Evolutionary conservation across 2,113 vertebrate species (phyloP), one percentile per base, ranked within the genome.

Genomic region (Gavialis gangeticus): DNA sequence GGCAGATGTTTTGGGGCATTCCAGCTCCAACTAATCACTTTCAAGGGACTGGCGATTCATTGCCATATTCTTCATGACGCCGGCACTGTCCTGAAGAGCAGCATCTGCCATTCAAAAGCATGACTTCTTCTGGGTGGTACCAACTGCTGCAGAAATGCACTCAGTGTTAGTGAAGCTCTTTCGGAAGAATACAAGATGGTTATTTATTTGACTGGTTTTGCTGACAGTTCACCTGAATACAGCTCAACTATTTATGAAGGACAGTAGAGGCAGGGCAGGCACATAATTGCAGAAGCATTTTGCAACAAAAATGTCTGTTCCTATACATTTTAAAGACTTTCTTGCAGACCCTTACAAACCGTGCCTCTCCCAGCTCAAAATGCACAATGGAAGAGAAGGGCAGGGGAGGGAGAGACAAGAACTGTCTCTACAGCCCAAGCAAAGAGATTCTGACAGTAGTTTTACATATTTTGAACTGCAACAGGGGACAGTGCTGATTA

Each of bases 321-420:
- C 59, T 27, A 54, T 2, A 5, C 71, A 67, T 4, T 37, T 69
- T 85, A 82, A 83, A 67, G 5, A 57, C 82, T 81, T 94, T 87
- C 64, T 78, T 92, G 85, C 85, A 84, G 56, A 30, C 83, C 57
- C 83, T 92, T 58, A 76, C 79, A 91, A 82, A 55, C 87, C 63
- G 79, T 87, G 58, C 15, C 85, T 90, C 4, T 22, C 76, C 67
- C 88, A 63, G 34, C 62, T 84, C 78, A 54, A 57, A 92, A 86
- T 25, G 57, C 46, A 83, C 76, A 86, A 71, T 59, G 75, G 54
- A 63, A 91, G 81, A 89, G 10, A 28, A 3, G 2, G 85, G 81
- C 66, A 10, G 63, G 19, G n/a, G 54, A 54, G 84, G 8, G 56
- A 87, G 73, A 81, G 66, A 58, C 46, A 34, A 69, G 10, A 12